Evolutionary conservation across 1,140 invertebrate genomes (phyloP).

Genomic region (Lanistes nyassanus): DNA sequence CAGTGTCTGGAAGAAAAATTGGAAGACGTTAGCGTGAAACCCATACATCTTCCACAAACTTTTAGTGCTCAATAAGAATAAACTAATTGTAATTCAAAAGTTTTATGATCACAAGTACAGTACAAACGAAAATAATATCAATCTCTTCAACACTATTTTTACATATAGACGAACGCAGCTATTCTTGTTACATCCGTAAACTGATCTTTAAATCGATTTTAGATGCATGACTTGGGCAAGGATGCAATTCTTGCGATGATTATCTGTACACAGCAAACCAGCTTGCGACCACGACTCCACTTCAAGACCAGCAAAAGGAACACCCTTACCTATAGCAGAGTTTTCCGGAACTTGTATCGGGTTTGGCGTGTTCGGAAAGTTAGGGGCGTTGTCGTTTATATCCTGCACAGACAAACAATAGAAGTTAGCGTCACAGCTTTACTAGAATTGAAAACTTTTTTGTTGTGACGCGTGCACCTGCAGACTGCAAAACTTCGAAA

Average conservation of each 20-base stretch:
- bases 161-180: no score
- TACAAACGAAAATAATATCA: no score
- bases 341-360: neutral
- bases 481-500: neutral
- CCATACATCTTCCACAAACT: neutral
- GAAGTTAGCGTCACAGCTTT: neutral
- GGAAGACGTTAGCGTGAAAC: neutral
- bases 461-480: neutral
- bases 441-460: neutral
- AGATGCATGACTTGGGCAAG: neutral
- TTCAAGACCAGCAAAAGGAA: neutral
- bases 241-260: neutral
- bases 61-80: neutral
- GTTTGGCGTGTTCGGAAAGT: neutral
- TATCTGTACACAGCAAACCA: neutral
- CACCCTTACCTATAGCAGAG: neutral
- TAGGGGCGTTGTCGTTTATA: constrained; percentile 13
- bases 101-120: neutral
- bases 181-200: neutral
- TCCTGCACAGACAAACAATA: neutral
- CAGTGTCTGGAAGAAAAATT: neutral
- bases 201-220: neutral
- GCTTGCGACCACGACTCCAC: neutral
- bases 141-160: no score
- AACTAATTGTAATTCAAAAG: neutral